These are phyloP conservation scores for Nipponia nippon DNA, from an alignment of 2,113 vertebrate species.

Conservation along the genomic window DNA sequence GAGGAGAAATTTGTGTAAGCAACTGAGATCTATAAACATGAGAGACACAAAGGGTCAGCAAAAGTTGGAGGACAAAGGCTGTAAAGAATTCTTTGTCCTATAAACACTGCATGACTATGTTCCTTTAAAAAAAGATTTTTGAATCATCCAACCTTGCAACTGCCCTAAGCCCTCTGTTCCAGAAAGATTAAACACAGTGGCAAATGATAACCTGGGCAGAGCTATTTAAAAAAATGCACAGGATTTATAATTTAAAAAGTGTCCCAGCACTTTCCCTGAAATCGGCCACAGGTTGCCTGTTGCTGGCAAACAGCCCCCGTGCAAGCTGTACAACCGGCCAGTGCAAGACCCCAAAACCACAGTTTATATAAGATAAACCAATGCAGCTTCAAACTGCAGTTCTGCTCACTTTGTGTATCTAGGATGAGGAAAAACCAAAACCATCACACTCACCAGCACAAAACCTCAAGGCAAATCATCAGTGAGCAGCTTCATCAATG, in stretches of 20 bases:
- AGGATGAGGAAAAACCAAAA: not conserved
- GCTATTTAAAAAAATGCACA: not conserved
- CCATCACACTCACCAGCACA: rapidly evolving
- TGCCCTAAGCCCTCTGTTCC: not conserved
- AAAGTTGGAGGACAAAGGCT: not conserved
- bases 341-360: not conserved
- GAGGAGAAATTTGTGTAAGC: not conserved
- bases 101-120: rapidly evolving
- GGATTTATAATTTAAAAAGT: not conserved
- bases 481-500: rapidly evolving
- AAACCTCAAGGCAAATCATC: not conserved
- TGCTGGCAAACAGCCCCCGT: no score
- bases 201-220: not conserved
- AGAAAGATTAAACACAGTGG: not conserved
- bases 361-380: rapidly evolving
- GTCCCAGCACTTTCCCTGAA: not conserved
- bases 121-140: not conserved
- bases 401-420: rapidly evolving
- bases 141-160: not conserved
- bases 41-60: not conserved
- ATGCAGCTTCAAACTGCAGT: rapidly evolving
- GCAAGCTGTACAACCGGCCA: no score
- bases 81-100: not conserved
- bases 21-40: not conserved
- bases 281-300: not conserved